Evolutionary conservation across 2,113 vertebrate species (phyloP).

Genomic region (Plotosus lineatus): DNA sequence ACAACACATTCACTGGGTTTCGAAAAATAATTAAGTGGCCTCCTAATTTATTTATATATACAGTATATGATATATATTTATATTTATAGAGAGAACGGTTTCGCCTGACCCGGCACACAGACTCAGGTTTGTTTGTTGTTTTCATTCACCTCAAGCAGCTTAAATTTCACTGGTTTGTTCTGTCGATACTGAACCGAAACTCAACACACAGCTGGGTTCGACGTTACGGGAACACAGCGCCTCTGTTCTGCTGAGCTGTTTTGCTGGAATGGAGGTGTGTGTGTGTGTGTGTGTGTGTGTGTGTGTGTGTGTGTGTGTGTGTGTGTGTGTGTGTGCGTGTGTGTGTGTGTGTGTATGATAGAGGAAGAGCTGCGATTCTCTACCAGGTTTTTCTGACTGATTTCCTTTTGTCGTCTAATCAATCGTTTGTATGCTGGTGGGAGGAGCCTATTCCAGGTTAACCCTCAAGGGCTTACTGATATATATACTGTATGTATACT

Average conservation of each 20-base stretch:
- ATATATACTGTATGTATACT: too few relatives aligned
- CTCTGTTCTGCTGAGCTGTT: not conserved
- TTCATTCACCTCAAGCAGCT: slow-evolving; percentile 53
- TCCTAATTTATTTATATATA: too few relatives aligned
- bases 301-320: too few relatives aligned
- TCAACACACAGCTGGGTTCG: not conserved
- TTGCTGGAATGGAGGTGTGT: not conserved
- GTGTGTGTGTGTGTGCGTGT: too few relatives aligned
- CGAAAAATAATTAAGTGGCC: too few relatives aligned
- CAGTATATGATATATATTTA: too few relatives aligned
- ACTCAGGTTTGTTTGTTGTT: slow-evolving; percentile 12
- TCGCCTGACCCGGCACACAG: slow-evolving; percentile 29
- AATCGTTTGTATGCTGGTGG: not conserved
- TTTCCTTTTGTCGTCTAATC: not conserved
- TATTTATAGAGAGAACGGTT: too few relatives aligned
- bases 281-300: too few relatives aligned
- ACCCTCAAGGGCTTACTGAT: not conserved
- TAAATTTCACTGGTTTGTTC: slow-evolving; percentile 38
- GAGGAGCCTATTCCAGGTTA: not conserved
- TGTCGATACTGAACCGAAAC: slow-evolving; percentile 1
- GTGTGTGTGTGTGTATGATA: too few relatives aligned
- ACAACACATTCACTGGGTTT: slow-evolving; percentile 24
- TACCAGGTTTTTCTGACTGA: not conserved
- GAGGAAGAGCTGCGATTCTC: not conserved
- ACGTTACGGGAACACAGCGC: not conserved